Conservation (phyloP, 1,140 invertebrate species). For the Ganaspis sp. region DNA sequence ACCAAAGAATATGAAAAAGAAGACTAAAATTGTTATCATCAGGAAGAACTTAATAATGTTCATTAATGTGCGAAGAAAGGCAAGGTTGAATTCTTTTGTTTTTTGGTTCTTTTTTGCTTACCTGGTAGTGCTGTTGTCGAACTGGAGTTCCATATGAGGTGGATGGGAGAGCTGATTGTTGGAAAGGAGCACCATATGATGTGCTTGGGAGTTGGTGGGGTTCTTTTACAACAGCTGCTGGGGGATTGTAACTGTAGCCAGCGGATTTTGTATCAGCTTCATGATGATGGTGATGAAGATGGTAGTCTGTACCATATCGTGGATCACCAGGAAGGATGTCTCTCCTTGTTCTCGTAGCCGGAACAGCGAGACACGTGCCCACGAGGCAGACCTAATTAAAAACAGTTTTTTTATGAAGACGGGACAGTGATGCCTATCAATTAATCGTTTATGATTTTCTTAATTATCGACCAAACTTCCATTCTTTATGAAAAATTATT, state of each 20-base stretch:
- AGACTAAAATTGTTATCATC: no score
- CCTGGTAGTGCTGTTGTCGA: background rate
- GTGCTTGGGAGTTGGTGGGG: slow-evolving; percentile 23
- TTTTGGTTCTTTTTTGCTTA: no score
- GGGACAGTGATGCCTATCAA: no score
- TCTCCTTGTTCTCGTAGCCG: slow-evolving; percentile 41
- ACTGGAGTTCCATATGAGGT: slow-evolving; percentile 46
- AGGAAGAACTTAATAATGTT: no score
- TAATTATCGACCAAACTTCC: no score
- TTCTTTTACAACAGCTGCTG: slow-evolving; percentile 28
- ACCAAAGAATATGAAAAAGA: no score
- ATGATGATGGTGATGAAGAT: slow-evolving; percentile 55
- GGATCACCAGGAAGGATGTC: slow-evolving; percentile 68
- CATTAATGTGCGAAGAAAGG: no score
- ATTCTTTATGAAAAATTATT: no score
- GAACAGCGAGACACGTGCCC: slow-evolving; percentile 46
- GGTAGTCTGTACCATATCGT: slow-evolving; percentile 62
- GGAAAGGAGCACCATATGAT: slow-evolving; percentile 49
- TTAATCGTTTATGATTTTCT: no score
- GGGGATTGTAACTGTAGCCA: slow-evolving; percentile 32
- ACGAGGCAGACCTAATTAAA: slow-evolving; percentile 60
- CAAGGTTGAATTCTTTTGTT: no score
- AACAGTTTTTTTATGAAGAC: no score
- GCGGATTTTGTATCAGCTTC: slow-evolving; percentile 40
- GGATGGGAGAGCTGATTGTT: slow-evolving; percentile 17